phyloP scores from a whole-genome alignment of 2,113 vertebrate species.

The Oncorhynchus keta region DNA sequence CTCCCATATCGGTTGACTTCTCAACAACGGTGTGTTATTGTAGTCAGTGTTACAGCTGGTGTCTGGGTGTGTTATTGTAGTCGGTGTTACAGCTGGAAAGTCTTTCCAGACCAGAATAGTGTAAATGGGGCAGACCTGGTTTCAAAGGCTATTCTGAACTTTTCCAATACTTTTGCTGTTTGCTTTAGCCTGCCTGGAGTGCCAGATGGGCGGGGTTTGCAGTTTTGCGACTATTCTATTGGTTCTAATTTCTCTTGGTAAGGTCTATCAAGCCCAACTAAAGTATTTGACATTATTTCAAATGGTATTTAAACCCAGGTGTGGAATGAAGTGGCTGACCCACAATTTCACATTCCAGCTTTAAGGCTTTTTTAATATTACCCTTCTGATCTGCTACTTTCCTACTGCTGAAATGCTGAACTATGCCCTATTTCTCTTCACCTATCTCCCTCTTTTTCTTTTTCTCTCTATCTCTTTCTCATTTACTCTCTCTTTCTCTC shows the following conservation, averaged over 20 bases:
- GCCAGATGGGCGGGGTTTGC: too few relatives aligned
- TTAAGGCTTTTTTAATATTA: constrained; percentile 60
- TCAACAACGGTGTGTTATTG: constrained; percentile 25
- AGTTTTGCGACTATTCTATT: too few relatives aligned
- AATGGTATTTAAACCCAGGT: constrained; percentile 8
- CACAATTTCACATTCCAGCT: constrained; percentile 56
- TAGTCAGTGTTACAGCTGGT: too few relatives aligned
- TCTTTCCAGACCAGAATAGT: constrained; percentile 48
- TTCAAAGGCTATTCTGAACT: too few relatives aligned
- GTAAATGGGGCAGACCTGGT: background rate
- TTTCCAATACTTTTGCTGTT: too few relatives aligned
- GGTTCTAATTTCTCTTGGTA: too few relatives aligned
- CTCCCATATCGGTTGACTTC: constrained; percentile 49
- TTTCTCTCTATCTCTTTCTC: constrained; percentile 5
- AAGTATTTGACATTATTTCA: too few relatives aligned
- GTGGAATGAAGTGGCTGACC: constrained; percentile 54
- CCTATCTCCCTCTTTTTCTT: constrained; percentile 4
- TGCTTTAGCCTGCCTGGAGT: too few relatives aligned
- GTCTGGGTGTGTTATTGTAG: constrained; percentile 41
- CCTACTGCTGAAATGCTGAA: constrained; percentile 16
- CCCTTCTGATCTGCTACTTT: constrained; percentile 39
- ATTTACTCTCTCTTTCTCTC: background rate
- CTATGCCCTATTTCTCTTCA: background rate
- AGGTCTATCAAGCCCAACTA: too few relatives aligned
- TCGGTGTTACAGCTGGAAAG: constrained; percentile 59